Evolutionary conservation across 1,140 invertebrate species (phyloP).

Genomic region (Atta texana): DNA sequence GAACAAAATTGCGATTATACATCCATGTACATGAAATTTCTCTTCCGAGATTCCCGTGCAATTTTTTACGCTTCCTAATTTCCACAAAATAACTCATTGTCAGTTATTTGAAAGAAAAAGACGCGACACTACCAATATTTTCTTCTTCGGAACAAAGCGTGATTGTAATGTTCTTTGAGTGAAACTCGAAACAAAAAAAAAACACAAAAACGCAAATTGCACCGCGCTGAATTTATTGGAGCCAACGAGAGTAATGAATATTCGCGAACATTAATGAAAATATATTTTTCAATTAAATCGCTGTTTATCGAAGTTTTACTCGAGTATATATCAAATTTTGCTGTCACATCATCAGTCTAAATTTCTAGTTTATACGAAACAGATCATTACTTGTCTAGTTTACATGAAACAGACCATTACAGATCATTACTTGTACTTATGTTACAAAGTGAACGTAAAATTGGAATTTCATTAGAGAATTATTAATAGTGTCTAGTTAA

Average conservation of each 20-base stretch:
- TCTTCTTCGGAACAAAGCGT: constrained; percentile 5
- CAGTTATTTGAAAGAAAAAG: background rate
- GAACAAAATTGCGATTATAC: background rate
- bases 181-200: constrained; percentile 20
- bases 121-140: constrained; percentile 7
- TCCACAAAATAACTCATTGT: background rate
- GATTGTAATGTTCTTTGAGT: background rate
- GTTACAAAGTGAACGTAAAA: constrained; percentile 42
- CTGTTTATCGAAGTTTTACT: constrained; percentile 7
- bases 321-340: constrained; percentile 13
- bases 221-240: background rate
- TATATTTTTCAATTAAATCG: constrained; percentile 53
- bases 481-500: constrained; percentile 14
- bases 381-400: background rate
- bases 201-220: constrained; percentile 3
- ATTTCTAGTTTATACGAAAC: constrained; percentile 40
- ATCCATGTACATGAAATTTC: background rate
- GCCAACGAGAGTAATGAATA: constrained; percentile 28
- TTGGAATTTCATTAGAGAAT: constrained; percentile 18
- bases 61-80: constrained; percentile 27
- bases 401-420: background rate
- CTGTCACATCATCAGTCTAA: constrained; percentile 6
- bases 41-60: background rate
- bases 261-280: constrained; percentile 40
- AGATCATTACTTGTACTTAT: background rate